phyloP scores from a whole-genome alignment of 2,113 vertebrate species.

The Taxidea taxus region DNA sequence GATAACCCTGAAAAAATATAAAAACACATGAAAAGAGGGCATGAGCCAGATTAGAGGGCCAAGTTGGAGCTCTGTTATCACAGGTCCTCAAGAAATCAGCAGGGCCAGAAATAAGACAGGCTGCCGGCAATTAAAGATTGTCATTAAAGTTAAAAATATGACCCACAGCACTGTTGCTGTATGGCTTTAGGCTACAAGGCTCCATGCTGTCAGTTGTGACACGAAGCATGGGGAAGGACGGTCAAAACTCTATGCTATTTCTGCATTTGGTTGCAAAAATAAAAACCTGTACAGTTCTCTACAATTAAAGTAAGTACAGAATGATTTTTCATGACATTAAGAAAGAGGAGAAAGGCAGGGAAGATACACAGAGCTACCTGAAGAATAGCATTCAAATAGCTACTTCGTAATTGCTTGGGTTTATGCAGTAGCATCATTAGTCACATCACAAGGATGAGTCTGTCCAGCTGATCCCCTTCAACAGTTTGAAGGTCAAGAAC shows the following conservation, averaged over 20 bases:
- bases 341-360: neutral
- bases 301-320: neutral
- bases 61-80: constrained; percentile 51
- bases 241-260: constrained; percentile 26
- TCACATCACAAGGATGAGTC: neutral
- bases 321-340: constrained; percentile 16
- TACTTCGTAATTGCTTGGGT: neutral
- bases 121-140: constrained; percentile 71
- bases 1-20: constrained; percentile 52
- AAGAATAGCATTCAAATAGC: neutral
- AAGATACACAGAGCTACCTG: neutral
- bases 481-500: neutral
- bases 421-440: neutral
- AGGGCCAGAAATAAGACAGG: constrained; percentile 60
- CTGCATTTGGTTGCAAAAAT: constrained; percentile 31
- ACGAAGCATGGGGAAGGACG: neutral
- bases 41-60: constrained; percentile 35
- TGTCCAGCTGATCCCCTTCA: neutral
- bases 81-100: constrained; percentile 58
- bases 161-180: constrained; percentile 58
- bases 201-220: constrained; percentile 39
- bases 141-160: constrained; percentile 67
- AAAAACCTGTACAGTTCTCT: neutral
- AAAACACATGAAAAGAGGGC: constrained; percentile 21
- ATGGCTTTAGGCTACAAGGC: constrained; percentile 54